These are phyloP conservation scores for Cyanoliseus patagonus DNA, from an alignment of 2,113 vertebrate species.

Conservation along the genomic window DNA sequence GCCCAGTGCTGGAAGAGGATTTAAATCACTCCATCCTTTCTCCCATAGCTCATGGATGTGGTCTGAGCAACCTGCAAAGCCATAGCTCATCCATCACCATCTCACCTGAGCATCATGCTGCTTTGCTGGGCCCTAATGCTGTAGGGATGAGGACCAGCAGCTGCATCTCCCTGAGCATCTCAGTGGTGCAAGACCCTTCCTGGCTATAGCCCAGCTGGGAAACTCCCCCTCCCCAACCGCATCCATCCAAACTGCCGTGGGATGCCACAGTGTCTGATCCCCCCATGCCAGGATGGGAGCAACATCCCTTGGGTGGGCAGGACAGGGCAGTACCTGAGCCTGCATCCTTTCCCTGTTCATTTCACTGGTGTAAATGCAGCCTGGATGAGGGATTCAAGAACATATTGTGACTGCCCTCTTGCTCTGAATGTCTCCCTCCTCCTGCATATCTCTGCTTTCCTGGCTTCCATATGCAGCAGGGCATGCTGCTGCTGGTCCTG, in stretches of 20 bases:
- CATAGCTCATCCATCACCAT: rapidly evolving
- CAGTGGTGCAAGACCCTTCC: background rate
- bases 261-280: background rate
- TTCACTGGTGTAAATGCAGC: background rate
- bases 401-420: background rate
- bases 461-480: rapidly evolving
- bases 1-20: background rate
- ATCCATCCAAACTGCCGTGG: no score
- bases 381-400: background rate
- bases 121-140: no score
- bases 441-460: background rate
- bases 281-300: background rate
- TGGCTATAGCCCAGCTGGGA: background rate
- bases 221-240: background rate
- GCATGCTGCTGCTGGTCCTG: background rate
- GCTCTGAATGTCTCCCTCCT: background rate
- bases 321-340: background rate
- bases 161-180: background rate
- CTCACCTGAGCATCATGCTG: rapidly evolving
- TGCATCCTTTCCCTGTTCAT: background rate
- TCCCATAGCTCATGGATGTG: background rate
- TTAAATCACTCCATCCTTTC: background rate
- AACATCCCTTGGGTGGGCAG: background rate
- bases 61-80: background rate
- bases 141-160: background rate